Conservation (phyloP, 2,113 vertebrate species). For the Seriola rivoliana region DNA sequence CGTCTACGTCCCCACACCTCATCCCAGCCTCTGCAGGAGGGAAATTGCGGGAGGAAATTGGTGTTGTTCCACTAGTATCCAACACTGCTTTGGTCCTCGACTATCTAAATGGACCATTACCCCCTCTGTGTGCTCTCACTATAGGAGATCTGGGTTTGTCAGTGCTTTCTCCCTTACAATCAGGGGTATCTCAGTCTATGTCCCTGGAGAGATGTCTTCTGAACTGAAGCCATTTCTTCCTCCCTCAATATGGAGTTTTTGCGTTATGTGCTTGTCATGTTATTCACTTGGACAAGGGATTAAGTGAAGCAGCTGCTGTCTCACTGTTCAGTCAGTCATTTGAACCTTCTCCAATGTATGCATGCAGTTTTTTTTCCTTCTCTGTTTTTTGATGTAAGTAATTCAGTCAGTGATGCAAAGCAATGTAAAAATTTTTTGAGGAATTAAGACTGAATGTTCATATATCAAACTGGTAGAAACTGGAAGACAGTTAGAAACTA, state of each 20-base stretch:
- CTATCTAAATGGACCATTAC: slow-evolving; percentile 80
- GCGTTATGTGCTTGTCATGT: slow-evolving; percentile 12
- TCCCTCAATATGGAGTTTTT: slow-evolving; percentile 19
- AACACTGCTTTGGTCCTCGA: slow-evolving; percentile 61
- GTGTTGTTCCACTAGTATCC: slow-evolving; percentile 77
- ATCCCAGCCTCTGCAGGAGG: slow-evolving; percentile 77
- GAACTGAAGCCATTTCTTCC: slow-evolving; percentile 42
- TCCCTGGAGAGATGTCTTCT: slow-evolving; percentile 36
- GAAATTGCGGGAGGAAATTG: slow-evolving; percentile 80
- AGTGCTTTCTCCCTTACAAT: slow-evolving; percentile 52
- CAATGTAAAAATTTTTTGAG: background rate
- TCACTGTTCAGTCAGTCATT: background rate
- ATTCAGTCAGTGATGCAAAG: background rate
- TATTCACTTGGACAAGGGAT: slow-evolving; percentile 30
- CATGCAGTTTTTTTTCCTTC: background rate
- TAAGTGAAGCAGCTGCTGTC: background rate
- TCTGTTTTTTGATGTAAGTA: background rate
- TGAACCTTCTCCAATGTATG: background rate
- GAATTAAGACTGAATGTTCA: background rate
- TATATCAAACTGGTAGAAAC: background rate
- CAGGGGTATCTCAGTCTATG: slow-evolving; percentile 37
- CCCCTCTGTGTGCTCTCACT: slow-evolving; percentile 69
- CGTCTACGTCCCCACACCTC: slow-evolving; percentile 62
- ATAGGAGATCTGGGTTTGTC: slow-evolving; percentile 65
- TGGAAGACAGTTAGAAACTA: no score